Percentiles rank a stretch among this genome's conserved stretches.
Evolutionary conservation across 2,888 invertebrate genomes (phyloP).

Genomic region (Diarsia mendica): DNA sequence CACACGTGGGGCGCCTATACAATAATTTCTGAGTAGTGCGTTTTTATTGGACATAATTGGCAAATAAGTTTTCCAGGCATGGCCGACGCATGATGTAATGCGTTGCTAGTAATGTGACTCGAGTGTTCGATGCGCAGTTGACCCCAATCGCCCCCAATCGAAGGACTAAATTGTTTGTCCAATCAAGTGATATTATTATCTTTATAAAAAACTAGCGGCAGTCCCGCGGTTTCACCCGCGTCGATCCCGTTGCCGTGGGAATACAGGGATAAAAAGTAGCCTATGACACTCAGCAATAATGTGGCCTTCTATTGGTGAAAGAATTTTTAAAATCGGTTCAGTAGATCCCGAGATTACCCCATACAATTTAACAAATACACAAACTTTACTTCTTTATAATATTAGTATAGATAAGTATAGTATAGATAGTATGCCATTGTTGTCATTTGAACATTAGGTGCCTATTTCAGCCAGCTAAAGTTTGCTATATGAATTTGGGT

Average conservation of each 20-base stretch:
- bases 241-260: too few species aligned
- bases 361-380: too few species aligned
- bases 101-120: conserved; percentile 74
- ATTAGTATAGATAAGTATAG: too few species aligned
- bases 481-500: not conserved
- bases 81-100: conserved; percentile 82
- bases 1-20: conserved; percentile 51
- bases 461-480: not conserved
- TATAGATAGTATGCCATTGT: conserved; percentile 45
- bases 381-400: too few species aligned
- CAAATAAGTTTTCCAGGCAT: conserved; percentile 77
- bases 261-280: too few species aligned
- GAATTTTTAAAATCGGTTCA: too few species aligned
- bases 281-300: too few species aligned
- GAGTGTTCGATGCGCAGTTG: conserved; percentile 86
- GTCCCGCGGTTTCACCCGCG: too few species aligned
- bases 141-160: conserved; percentile 89
- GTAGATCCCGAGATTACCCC: too few species aligned
- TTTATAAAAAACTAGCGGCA: conserved; percentile 65
- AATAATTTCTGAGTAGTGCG: conserved; percentile 58
- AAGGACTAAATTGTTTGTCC: conserved; percentile 88
- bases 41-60: conserved; percentile 78
- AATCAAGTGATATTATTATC: conserved; percentile 74
- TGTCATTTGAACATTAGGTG: conserved; percentile 34
- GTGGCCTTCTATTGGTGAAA: too few species aligned